phyloP scores from a whole-genome alignment of 1,140 invertebrate species.

The Euwallacea fornicatus region DNA sequence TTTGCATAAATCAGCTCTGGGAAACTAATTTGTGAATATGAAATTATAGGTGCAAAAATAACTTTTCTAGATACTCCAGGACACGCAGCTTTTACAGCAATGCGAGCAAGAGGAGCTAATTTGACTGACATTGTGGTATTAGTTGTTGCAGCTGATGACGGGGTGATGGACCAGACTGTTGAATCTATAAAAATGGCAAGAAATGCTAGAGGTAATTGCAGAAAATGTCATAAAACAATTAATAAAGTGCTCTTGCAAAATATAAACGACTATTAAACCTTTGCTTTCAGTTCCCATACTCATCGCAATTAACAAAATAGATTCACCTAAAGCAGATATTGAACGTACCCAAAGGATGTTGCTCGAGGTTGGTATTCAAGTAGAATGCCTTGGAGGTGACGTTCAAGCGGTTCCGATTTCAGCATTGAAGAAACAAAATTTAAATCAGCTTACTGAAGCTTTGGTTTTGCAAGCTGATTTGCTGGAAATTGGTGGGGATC shows the following conservation, averaged over 20 bases:
- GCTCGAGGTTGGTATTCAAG: constrained; percentile 72
- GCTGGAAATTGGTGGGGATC: constrained; percentile 81
- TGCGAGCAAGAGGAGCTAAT: constrained; percentile 88
- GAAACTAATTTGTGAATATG: background rate
- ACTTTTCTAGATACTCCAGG: constrained; percentile 99
- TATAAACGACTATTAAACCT: background rate
- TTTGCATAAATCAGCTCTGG: background rate
- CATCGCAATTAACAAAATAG: constrained; percentile 99
- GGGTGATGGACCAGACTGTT: constrained; percentile 96
- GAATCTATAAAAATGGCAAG: constrained; percentile 79
- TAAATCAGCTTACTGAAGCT: constrained; percentile 82
- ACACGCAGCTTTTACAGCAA: constrained; percentile 92
- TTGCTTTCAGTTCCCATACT: constrained; percentile 83
- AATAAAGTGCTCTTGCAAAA: background rate
- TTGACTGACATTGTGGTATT: constrained; percentile 95
- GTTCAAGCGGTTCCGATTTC: constrained; percentile 91
- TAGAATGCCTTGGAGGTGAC: constrained; percentile 91
- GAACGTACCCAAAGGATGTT: constrained; percentile 75
- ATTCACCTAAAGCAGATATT: constrained; percentile 85
- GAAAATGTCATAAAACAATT: background rate
- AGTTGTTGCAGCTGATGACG: constrained; percentile 98
- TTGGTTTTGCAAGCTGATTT: constrained; percentile 86
- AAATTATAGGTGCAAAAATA: constrained; percentile 62
- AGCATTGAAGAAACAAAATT: constrained; percentile 80
- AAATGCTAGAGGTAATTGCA: constrained; percentile 64